These are phyloP conservation scores for Neosalanx taihuensis DNA, from an alignment of 2,797 vertebrate species.

Conservation along the genomic window DNA sequence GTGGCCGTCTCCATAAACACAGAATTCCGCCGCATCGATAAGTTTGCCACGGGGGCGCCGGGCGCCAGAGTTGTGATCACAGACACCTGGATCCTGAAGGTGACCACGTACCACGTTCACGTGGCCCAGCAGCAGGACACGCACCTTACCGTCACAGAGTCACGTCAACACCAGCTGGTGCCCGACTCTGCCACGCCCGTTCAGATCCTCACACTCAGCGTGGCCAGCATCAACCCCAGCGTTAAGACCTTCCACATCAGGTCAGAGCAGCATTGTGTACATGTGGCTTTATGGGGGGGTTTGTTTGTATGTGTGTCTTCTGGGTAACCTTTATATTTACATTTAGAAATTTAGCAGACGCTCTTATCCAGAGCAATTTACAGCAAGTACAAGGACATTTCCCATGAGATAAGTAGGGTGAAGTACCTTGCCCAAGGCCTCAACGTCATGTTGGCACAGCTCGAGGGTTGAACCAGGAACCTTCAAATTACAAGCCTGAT, in stretches of 20 bases:
- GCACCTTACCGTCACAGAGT: conserved; percentile 82
- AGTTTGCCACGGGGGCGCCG: conserved; percentile 85
- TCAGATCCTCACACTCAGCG: conserved; percentile 87
- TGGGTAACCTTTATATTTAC: too few relatives aligned
- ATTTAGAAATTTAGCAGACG: too few relatives aligned
- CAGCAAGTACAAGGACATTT: too few relatives aligned
- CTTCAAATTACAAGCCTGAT: too few relatives aligned
- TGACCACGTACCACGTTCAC: conserved; percentile 83
- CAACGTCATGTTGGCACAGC: too few relatives aligned
- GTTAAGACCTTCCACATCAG: conserved; percentile 82
- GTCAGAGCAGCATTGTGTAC: conserved; percentile 56
- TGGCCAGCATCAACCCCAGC: conserved; percentile 78
- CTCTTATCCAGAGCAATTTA: too few relatives aligned
- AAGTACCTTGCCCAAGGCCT: too few relatives aligned
- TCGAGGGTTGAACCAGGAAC: too few relatives aligned
- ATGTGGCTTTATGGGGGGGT: background rate
- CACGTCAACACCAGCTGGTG: conserved; percentile 84
- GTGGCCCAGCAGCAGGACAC: conserved; percentile 86
- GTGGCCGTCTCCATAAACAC: conserved; percentile 86
- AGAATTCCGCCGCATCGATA: conserved; percentile 90
- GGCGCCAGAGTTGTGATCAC: conserved; percentile 88
- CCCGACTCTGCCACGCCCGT: conserved; percentile 82
- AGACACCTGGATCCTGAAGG: conserved; percentile 93
- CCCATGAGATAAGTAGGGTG: too few relatives aligned
- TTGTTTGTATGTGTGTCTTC: background rate